Evolutionary conservation across 2,888 invertebrate genomes (phyloP).

Genomic region (Tipula lateralis): DNA sequence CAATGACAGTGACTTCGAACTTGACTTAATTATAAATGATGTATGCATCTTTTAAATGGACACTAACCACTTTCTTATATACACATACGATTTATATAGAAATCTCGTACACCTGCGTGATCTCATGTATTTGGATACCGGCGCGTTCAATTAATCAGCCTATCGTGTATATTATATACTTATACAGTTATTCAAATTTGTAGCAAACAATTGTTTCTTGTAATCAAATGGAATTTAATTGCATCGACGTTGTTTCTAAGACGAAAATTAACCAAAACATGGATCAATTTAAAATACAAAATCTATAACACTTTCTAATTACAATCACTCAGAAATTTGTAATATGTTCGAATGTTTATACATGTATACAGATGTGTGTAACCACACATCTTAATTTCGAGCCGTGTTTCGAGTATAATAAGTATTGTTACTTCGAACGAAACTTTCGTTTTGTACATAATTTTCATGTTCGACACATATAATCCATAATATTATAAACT

Average conservation of each 20-base stretch:
- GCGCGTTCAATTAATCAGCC: no score
- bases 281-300: not conserved
- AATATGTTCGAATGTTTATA: not conserved
- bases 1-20: not conserved
- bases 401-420: not conserved
- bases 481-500: constrained; percentile 2
- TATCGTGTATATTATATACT: not conserved
- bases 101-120: not conserved
- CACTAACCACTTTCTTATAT: not conserved
- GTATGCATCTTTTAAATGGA: not conserved
- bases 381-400: not conserved
- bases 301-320: constrained; percentile 12
- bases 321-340: constrained; percentile 1
- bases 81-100: not conserved
- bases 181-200: not conserved
- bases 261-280: not conserved
- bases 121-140: no score
- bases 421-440: not conserved
- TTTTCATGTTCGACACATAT: not conserved
- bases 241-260: not conserved
- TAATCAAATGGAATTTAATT: not conserved
- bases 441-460: not conserved
- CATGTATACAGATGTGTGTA: not conserved
- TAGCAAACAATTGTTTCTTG: not conserved
- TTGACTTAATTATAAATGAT: not conserved